Percentiles rank a stretch among this genome's conserved stretches.
Evolutionary conservation across 37 sponge, comb jelly and placozoan genomes (phyloP).

Genomic region (Bolinopsis microptera): DNA sequence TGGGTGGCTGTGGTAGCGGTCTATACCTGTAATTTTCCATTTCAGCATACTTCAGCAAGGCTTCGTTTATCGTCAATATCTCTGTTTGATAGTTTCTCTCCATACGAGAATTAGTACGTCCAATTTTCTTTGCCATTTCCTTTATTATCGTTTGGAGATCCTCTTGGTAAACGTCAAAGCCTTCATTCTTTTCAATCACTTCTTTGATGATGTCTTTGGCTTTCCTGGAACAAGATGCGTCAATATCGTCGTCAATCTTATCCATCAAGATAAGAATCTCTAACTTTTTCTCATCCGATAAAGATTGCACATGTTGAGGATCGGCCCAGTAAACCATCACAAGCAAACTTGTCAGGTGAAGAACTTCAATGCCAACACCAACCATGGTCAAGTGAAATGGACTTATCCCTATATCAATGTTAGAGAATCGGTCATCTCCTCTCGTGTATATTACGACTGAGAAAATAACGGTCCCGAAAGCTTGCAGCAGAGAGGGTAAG

Average conservation of each 20-base stretch:
- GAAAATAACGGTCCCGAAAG: not conserved
- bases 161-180: not conserved
- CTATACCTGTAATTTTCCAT: no score
- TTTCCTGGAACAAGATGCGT: not conserved
- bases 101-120: no score
- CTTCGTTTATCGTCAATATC: no score
- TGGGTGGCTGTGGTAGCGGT: no score
- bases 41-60: no score
- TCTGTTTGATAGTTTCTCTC: no score
- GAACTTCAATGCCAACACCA: not conserved
- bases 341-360: not conserved
- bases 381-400: not conserved
- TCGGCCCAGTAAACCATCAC: slow-evolving; percentile 7
- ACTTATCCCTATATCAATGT: not conserved
- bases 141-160: not conserved
- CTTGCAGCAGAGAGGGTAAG: not conserved
- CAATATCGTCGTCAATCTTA: not conserved
- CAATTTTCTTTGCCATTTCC: no score
- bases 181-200: not conserved
- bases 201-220: slow-evolving; percentile 19
- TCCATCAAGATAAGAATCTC: not conserved
- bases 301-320: not conserved
- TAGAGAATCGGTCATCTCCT: not conserved
- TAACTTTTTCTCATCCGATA: not conserved
- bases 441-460: not conserved